Evolutionary conservation across 2,113 vertebrate genomes (phyloP).

Genomic region (Rhea pennata): DNA sequence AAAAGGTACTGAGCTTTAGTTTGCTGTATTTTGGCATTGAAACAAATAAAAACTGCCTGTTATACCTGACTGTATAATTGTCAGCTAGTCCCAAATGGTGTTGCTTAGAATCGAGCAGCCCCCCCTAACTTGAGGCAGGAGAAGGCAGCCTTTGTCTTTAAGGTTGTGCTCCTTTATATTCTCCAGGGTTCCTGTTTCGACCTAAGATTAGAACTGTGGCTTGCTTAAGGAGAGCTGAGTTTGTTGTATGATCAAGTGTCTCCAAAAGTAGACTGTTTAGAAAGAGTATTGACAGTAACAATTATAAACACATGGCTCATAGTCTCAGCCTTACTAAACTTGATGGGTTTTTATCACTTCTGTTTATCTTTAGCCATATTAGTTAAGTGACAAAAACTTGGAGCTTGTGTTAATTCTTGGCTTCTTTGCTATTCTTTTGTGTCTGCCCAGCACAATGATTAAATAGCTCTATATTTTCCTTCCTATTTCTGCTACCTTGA

Average conservation of each 20-base stretch:
- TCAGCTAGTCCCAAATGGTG: background rate
- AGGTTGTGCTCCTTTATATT: background rate
- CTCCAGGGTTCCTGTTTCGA: background rate
- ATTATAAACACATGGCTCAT: background rate
- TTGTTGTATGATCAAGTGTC: background rate
- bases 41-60: background rate
- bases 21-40: background rate
- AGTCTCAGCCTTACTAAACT: background rate
- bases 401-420: background rate
- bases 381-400: background rate
- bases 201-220: background rate
- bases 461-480: background rate
- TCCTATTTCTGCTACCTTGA: background rate
- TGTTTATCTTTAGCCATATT: background rate
- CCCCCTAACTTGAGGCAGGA: background rate
- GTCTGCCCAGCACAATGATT: background rate
- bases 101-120: background rate
- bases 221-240: background rate
- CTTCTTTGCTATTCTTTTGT: background rate
- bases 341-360: background rate
- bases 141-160: background rate
- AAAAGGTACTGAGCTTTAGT: background rate
- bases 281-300: background rate
- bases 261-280: background rate
- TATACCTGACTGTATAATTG: background rate